phyloP scores from a whole-genome alignment of 2,113 vertebrate genomes.

The Cavia aperea region DNA sequence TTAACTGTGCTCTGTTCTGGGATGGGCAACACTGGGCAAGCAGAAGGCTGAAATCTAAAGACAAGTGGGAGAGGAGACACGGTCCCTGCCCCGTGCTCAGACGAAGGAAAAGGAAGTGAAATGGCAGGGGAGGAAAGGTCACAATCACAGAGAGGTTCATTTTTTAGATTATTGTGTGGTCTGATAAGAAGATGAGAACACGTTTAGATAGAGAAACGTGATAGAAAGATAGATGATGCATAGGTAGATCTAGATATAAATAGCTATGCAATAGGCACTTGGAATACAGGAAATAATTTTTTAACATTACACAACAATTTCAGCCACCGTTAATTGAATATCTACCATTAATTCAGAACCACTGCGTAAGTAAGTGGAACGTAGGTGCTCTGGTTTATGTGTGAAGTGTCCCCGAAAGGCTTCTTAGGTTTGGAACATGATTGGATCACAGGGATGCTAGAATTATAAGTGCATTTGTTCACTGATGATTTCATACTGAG shows the following conservation, averaged over 20 bases:
- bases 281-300: background rate
- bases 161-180: slow-evolving; percentile 18
- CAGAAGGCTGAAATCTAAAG: background rate
- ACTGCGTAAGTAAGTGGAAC: background rate
- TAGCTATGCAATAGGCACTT: background rate
- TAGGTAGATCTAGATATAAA: background rate
- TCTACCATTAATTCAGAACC: background rate
- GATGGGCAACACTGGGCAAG: slow-evolving; percentile 29
- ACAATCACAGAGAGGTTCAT: background rate
- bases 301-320: background rate
- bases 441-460: background rate
- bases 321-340: background rate
- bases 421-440: background rate
- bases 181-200: background rate
- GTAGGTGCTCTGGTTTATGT: background rate
- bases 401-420: background rate
- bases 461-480: background rate
- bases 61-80: slow-evolving; percentile 17
- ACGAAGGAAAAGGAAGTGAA: slow-evolving; percentile 5
- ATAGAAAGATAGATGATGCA: background rate
- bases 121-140: slow-evolving; percentile 26
- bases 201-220: background rate
- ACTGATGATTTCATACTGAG: background rate
- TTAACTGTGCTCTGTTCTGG: slow-evolving; percentile 60
- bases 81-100: background rate